Base-by-base conservation (phyloP, 2,888 invertebrate species). In the Caradrina kadenii region DNA sequence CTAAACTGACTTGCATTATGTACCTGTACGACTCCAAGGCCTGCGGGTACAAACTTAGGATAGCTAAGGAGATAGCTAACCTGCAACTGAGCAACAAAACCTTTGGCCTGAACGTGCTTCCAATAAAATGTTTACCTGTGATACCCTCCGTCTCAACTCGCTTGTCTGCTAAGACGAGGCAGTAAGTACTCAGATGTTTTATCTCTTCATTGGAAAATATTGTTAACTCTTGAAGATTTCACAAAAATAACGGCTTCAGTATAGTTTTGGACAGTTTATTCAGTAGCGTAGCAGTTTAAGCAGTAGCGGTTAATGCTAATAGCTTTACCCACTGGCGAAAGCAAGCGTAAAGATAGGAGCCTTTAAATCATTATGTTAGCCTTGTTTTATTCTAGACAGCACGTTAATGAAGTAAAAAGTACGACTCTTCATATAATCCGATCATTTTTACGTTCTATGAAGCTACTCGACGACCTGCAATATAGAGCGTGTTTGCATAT, bases 1-100 rank as follows among this genome's bases (percentile, higher is more conserved):
- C 91, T 73, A 93, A 92, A 66, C 80, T 95, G 2, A 83, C 84
- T 1, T 90, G 94, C 7, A 90, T 94, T 63, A 94, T 94, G 94
- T 95, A 95, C 65, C 82, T 95, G 2, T 94, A 91, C 71, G 94
- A 95, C 59, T 86, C 88, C 1, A 69, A 86, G 0, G 90, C 90
- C 0, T 95, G 95, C 49, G 90, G 89, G 0, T 82, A 88, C 56
- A 79, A 82, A 2, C 64, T 89, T 1, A 64, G 77, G 2, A 74
- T 77, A 0, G 72, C 82, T 0, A 86, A 83, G 4, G 64, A 83
- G 1, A 81, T 92, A 1, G 69, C 75, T 1, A 89, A 90, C 49
- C 63, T 94, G 1, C 74, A 79, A 1, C 86, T 94, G 2, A 88
- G 87, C 49, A 93, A 92, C 56, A 80, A 90, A 0, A 93, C 93